Base-by-base conservation (phyloP, 1,140 invertebrate species). In the Magallana ariakensis region DNA sequence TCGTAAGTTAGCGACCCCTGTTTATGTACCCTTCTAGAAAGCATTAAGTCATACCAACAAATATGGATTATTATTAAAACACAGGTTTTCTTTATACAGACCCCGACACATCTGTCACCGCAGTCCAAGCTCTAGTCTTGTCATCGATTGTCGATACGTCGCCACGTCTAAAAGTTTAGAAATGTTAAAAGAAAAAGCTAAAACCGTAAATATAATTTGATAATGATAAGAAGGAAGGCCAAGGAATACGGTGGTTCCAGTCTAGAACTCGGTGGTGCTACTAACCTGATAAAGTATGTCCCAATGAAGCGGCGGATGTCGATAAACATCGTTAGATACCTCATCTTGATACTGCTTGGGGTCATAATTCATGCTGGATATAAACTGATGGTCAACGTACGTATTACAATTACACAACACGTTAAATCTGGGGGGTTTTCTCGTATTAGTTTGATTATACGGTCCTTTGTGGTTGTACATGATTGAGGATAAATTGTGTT, bases 281-380 rank as follows among this genome's bases (percentile, higher is more conserved):
- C 66, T 19, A 58, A 85, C 22, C 58, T 83, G 9, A 83, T 75
- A 66, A 57, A 56, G n/a, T 82, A 83, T n/a, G 62, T 85, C 53
- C 87, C 84, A 4, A 83, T 88, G 58, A 85, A 66, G 26, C 85
- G 70, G 75, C 55, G 85, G 10, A 88, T 54, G 10, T 82, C 58
- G 33, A 83, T 85, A 80, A 88, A 85, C 83, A 15, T 85, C 26
- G 75, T 88, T 1, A 88, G 85, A 75, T 88, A 88, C 53, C n/a
- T 88, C 6, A 85, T 88, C 19, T 85, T 88, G 58, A 85, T 88
- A 53, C 19, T 83, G 33, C n/a, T 85, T 0, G 87, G 75, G 11
- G 15, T 88, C 9, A 33, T 85, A 22, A 66, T 88, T 55, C 87
- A 88, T 22, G 58, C 87, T 26, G 57, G 75, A 4, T 88, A 88